phyloP scores from a whole-genome alignment of 2,888 invertebrate genomes.

The Apodemia duryi region DNA sequence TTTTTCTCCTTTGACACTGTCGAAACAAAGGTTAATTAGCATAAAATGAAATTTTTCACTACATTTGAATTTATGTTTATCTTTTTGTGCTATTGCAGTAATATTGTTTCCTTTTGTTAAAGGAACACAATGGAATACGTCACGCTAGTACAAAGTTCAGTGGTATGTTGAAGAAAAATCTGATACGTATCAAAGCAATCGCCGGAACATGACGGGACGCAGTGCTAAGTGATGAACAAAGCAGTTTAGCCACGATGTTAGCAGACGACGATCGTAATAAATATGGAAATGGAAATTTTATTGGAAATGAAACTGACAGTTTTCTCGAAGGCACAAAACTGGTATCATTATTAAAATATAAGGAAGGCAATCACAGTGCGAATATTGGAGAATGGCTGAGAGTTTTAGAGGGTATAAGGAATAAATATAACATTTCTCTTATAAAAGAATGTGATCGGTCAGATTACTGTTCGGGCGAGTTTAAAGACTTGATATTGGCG shows the following conservation, averaged over 20 bases:
- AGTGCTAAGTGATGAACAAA: slow-evolving; percentile 56
- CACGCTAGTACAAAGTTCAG: slow-evolving; percentile 16
- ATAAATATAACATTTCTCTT: slow-evolving; percentile 55
- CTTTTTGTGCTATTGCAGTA: background rate
- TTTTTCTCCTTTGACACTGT: slow-evolving; percentile 12
- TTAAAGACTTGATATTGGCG: slow-evolving; percentile 78
- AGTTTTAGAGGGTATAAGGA: slow-evolving; percentile 56
- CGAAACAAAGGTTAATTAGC: background rate
- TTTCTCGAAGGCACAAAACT: slow-evolving; percentile 56
- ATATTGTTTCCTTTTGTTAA: slow-evolving; percentile 14
- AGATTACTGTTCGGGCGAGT: slow-evolving; percentile 80
- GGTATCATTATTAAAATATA: slow-evolving; percentile 52
- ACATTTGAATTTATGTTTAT: slow-evolving; percentile 4
- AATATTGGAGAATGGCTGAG: slow-evolving; percentile 58
- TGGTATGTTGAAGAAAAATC: slow-evolving; percentile 13
- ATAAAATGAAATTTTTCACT: slow-evolving; percentile 7
- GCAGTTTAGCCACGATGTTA: slow-evolving; percentile 47
- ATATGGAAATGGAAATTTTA: slow-evolving; percentile 33
- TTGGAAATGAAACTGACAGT: slow-evolving; percentile 42
- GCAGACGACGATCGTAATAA: slow-evolving; percentile 49
- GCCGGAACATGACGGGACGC: slow-evolving; percentile 22
- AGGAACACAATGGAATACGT: slow-evolving; percentile 17
- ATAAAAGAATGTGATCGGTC: slow-evolving; percentile 59
- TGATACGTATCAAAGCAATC: slow-evolving; percentile 22
- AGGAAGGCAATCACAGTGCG: slow-evolving; percentile 47